Evolutionary conservation across 1,140 invertebrate genomes (phyloP).

Genomic region (Littorina saxatilis): DNA sequence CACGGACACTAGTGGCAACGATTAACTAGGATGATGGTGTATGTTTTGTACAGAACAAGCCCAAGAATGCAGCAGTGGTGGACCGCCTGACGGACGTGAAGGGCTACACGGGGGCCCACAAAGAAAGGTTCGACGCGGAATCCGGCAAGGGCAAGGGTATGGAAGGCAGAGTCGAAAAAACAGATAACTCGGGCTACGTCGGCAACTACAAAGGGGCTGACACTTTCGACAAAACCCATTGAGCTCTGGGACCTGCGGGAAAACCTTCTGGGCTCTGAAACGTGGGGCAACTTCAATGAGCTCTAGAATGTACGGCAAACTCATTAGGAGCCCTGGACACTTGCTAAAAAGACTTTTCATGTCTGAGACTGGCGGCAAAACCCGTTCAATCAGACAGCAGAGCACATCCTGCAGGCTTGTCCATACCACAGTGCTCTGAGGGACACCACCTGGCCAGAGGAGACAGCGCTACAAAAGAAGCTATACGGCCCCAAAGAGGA

Average conservation of each 20-base stretch:
- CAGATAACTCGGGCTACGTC: slow-evolving; percentile 77
- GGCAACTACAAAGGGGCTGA: slow-evolving; percentile 75
- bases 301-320: neutral
- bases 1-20: too few species aligned
- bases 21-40: too few species aligned
- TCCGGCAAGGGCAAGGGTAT: slow-evolving; percentile 77
- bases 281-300: neutral
- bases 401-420: too few species aligned
- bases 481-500: too few species aligned
- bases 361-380: too few species aligned
- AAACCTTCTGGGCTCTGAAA: neutral
- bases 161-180: slow-evolving; percentile 72
- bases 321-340: too few species aligned
- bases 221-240: slow-evolving; percentile 69
- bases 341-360: too few species aligned
- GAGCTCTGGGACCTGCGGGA: slow-evolving; percentile 1
- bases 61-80: slow-evolving; percentile 35
- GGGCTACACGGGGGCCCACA: slow-evolving; percentile 78
- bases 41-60: slow-evolving; percentile 29
- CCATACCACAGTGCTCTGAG: too few species aligned
- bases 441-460: too few species aligned
- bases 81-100: slow-evolving; percentile 81
- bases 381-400: too few species aligned
- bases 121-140: slow-evolving; percentile 76
- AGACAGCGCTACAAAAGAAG: too few species aligned